Evolutionary conservation across 2,113 vertebrate species (phyloP).

Genomic region (Aptenodytes forsteri): DNA sequence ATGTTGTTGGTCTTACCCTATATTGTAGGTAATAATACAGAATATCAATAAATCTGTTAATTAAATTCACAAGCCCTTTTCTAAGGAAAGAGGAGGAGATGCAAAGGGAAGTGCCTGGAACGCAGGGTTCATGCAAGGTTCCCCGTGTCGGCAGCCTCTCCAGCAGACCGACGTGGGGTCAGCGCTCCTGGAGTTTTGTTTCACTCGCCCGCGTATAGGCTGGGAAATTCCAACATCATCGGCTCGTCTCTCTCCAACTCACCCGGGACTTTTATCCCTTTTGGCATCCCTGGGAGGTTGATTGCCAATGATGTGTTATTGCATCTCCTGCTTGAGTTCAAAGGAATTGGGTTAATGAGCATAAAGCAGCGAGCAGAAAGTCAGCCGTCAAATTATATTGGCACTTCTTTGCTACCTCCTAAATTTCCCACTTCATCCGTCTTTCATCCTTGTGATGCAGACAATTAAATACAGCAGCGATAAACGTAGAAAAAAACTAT

Average conservation of each 20-base stretch:
- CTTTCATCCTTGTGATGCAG: background rate
- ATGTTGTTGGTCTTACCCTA: background rate
- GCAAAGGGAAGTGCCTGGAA: background rate
- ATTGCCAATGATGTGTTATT: background rate
- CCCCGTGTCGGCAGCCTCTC: background rate
- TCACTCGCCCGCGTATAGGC: fast-evolving
- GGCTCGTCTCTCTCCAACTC: background rate
- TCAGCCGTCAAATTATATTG: background rate
- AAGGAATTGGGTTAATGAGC: constrained; percentile 43
- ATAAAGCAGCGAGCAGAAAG: background rate
- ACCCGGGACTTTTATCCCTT: background rate
- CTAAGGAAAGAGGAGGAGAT: background rate
- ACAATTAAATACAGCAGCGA: background rate
- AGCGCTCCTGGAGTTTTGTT: background rate
- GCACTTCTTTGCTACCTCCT: background rate
- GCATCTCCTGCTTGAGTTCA: constrained; percentile 18
- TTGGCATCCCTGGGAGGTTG: background rate
- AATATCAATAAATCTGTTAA: background rate
- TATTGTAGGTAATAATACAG: background rate
- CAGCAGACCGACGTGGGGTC: background rate
- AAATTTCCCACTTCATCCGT: background rate
- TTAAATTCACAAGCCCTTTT: background rate
- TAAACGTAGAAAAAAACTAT: background rate
- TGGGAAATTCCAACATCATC: background rate
- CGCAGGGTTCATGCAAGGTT: background rate